phyloP scores from a whole-genome alignment of 2,113 vertebrate species.

The Ahaetulla prasina region DNA sequence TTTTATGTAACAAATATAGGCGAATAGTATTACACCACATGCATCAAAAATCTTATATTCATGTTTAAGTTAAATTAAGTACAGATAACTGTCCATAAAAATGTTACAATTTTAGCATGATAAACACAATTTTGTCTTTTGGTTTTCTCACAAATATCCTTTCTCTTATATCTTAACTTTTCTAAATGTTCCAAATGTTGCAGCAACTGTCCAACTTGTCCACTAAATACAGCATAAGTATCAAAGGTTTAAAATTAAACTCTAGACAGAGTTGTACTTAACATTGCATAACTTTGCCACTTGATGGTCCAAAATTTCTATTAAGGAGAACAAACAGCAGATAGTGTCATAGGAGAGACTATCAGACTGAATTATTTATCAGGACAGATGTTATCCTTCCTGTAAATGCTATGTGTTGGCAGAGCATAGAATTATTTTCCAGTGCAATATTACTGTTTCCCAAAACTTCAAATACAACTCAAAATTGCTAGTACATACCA shows the following conservation, averaged over 20 bases:
- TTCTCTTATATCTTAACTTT: not conserved
- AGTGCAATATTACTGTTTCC: not conserved
- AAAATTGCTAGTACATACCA: conserved; percentile 64
- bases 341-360: not conserved
- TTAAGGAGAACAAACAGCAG: not conserved
- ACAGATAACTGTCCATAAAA: not conserved
- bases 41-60: not conserved
- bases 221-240: not conserved
- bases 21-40: not conserved
- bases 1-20: not conserved
- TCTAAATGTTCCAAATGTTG: not conserved
- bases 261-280: not conserved
- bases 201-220: not conserved
- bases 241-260: not conserved
- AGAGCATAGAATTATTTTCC: not conserved
- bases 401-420: not conserved
- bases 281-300: not conserved
- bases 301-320: not conserved
- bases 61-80: not conserved
- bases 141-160: not conserved
- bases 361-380: not conserved
- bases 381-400: too few species aligned
- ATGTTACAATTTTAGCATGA: not conserved
- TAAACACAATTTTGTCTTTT: not conserved
- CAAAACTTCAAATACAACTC: not conserved